These are phyloP conservation scores for Amphiprion clarkii DNA, from an alignment of 2,797 vertebrate genomes.

Conservation along the genomic window DNA sequence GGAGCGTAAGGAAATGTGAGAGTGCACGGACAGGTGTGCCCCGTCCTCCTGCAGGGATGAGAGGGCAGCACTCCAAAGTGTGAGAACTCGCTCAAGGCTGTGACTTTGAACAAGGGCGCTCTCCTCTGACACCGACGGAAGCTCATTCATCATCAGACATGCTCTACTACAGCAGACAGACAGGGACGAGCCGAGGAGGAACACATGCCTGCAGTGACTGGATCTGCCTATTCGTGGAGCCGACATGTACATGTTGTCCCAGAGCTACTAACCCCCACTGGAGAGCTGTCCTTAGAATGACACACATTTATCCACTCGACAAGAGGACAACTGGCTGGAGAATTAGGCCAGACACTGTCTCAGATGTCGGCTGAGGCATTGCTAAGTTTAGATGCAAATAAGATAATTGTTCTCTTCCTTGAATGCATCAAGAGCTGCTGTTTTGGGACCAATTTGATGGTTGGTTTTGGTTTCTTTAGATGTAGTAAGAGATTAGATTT, in stretches of 20 bases:
- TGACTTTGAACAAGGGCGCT: slow-evolving; percentile 65
- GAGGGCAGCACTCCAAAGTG: slow-evolving; percentile 52
- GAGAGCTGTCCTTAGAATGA: slow-evolving; percentile 69
- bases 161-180: slow-evolving; percentile 16
- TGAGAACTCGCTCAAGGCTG: slow-evolving; percentile 58
- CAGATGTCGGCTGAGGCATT: slow-evolving; percentile 18
- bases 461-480: slow-evolving; percentile 18
- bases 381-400: slow-evolving; percentile 33
- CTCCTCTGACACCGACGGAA: slow-evolving; percentile 38
- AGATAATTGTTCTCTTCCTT: slow-evolving; percentile 36
- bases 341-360: slow-evolving; percentile 57
- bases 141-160: slow-evolving; percentile 54
- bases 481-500: slow-evolving; percentile 19
- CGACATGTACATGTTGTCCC: slow-evolving; percentile 76
- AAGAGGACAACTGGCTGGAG: slow-evolving; percentile 75
- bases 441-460: slow-evolving; percentile 29
- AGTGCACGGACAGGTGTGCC: slow-evolving; percentile 40
- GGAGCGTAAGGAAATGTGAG: not conserved
- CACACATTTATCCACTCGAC: slow-evolving; percentile 81
- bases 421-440: slow-evolving; percentile 6
- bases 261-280: slow-evolving; percentile 51
- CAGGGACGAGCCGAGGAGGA: slow-evolving; percentile 22
- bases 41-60: slow-evolving; percentile 40
- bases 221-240: slow-evolving; percentile 64
- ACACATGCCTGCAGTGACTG: slow-evolving; percentile 52